Evolutionary conservation across 1,140 invertebrate species (phyloP).

Genomic region (Pantala flavescens): DNA sequence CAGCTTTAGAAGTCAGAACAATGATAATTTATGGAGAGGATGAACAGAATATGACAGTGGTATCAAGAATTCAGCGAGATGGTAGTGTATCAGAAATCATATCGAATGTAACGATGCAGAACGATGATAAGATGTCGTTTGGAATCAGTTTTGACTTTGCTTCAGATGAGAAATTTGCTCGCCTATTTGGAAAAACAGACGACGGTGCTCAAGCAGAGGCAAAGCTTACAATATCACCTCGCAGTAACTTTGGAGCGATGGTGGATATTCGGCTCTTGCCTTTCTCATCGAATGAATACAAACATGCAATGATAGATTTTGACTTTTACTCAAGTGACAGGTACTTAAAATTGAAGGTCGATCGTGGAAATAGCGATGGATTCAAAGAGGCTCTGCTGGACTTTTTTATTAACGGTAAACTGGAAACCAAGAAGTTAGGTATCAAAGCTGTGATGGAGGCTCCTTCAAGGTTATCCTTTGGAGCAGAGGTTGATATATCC

Average conservation of each 20-base stretch:
- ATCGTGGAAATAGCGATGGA: background rate
- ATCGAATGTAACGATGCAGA: background rate
- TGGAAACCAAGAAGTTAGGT: background rate
- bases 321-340: background rate
- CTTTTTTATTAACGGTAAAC: background rate
- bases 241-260: background rate
- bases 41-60: background rate
- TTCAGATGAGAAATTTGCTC: background rate
- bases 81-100: background rate
- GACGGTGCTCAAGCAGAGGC: background rate
- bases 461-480: background rate
- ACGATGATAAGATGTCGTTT: background rate
- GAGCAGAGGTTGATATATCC: background rate
- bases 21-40: background rate
- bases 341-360: background rate
- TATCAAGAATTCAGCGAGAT: background rate
- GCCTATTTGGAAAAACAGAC: background rate
- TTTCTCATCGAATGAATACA: background rate
- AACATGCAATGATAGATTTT: background rate
- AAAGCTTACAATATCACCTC: background rate
- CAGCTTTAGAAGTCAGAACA: background rate
- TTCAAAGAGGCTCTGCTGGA: background rate
- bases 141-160: background rate
- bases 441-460: background rate
- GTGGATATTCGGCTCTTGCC: background rate